phyloP scores from a whole-genome alignment of 2,113 vertebrate species.

The Tachysurus vachellii region DNA sequence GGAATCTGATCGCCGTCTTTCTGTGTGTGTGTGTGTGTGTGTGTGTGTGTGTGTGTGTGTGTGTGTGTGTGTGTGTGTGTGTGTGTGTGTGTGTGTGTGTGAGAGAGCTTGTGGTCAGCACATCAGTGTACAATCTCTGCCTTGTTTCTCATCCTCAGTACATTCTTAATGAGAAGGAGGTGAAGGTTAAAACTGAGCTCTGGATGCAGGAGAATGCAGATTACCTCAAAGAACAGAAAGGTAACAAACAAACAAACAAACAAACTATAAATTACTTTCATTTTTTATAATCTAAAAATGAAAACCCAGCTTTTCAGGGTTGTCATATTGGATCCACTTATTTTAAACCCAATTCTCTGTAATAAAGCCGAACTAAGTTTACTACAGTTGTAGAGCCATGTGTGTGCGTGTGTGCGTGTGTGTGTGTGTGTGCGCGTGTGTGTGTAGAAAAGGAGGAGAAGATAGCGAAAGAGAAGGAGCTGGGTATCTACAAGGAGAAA shows the following conservation, averaged over 20 bases:
- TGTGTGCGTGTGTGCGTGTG: background rate
- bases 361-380: no score
- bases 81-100: background rate
- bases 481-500: slow-evolving; percentile 93
- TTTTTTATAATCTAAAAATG: no score
- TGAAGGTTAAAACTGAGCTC: slow-evolving; percentile 89
- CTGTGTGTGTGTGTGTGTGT: background rate
- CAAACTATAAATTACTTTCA: no score
- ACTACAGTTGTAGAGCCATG: no score
- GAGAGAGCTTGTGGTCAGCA: background rate
- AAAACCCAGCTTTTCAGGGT: no score
- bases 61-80: background rate
- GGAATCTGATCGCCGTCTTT: background rate
- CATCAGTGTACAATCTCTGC: background rate
- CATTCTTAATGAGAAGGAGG: slow-evolving; percentile 87
- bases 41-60: background rate
- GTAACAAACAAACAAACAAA: slow-evolving; percentile 66
- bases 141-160: slow-evolving; percentile 74
- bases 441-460: slow-evolving; percentile 88
- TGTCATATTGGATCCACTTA: no score
- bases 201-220: slow-evolving; percentile 96
- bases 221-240: slow-evolving; percentile 93
- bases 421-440: slow-evolving; percentile 17
- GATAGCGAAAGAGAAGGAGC: slow-evolving; percentile 93
- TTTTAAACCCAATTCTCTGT: no score